A percentile compares a stretch with the other conserved stretches of the same genome.
These are phyloP conservation scores for Vireo altiloquus DNA, from an alignment of 2,113 vertebrate species.

Conservation along the genomic window DNA sequence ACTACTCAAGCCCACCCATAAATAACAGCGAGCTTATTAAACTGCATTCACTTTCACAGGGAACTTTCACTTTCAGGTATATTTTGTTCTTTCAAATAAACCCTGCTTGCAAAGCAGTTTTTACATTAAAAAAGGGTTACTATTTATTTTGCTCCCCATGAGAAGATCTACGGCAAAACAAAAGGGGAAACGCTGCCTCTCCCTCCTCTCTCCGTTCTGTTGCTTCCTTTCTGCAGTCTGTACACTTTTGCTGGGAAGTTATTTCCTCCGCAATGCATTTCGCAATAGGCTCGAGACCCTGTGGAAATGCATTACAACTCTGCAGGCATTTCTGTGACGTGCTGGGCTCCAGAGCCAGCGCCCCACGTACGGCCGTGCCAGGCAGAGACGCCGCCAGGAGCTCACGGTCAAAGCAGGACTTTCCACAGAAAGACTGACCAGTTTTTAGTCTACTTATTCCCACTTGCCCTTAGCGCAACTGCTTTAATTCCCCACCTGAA, in stretches of 20 bases:
- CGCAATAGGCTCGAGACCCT: background rate
- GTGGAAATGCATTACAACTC: background rate
- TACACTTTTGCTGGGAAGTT: background rate
- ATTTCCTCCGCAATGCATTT: background rate
- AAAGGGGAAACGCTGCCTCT: background rate
- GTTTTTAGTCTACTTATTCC: background rate
- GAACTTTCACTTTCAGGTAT: background rate
- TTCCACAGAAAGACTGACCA: background rate
- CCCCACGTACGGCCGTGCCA: background rate
- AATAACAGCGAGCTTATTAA: background rate
- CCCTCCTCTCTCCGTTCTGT: background rate
- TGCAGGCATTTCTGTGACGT: background rate
- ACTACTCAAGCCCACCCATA: background rate
- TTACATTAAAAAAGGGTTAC: background rate
- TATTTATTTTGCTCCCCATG: background rate
- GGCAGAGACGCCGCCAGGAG: background rate
- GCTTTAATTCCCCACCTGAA: background rate
- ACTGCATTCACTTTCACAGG: background rate
- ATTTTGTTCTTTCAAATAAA: background rate
- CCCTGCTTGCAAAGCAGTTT: background rate
- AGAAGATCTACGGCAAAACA: background rate
- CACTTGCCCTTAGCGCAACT: background rate
- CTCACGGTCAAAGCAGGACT: background rate
- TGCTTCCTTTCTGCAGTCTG: background rate
- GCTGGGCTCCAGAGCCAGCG: rapidly evolving